Conservation (phyloP, 2,797 vertebrate species). For the Sebastiscus tertius region DNA sequence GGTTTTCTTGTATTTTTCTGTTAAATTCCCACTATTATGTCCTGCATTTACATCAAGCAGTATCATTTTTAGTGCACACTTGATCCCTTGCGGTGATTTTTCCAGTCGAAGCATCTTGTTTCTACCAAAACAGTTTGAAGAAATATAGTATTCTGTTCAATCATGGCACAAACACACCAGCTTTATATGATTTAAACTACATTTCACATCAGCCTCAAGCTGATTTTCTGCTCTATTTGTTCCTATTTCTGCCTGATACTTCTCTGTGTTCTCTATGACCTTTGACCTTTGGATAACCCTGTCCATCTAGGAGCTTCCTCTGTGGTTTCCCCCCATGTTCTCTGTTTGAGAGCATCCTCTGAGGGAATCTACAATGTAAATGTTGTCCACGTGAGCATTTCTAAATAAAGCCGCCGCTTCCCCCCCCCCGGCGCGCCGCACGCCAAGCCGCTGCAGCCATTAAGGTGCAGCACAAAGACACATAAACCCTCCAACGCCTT, state of each 20-base stretch:
- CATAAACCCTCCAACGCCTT: constrained; percentile 66
- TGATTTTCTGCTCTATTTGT: not conserved
- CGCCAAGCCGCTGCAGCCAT: constrained; percentile 44
- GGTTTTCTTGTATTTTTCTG: not conserved
- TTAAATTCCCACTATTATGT: not conserved
- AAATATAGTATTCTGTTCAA: not conserved
- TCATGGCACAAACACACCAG: too few species aligned
- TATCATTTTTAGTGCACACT: too few species aligned
- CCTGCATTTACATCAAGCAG: not conserved
- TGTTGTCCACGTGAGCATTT: constrained; percentile 36
- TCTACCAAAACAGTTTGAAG: not conserved
- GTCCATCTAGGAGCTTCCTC: not conserved
- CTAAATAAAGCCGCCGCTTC: constrained; percentile 54
- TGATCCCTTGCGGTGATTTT: too few species aligned
- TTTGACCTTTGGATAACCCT: constrained; percentile 18
- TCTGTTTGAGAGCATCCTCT: not conserved
- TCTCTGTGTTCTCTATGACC: not conserved
- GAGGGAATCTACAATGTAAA: constrained; percentile 62
- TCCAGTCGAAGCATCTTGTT: not conserved
- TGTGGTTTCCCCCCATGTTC: not conserved
- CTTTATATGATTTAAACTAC: not conserved
- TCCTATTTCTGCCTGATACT: not conserved
- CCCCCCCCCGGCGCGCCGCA: not conserved
- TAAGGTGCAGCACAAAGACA: constrained; percentile 70
- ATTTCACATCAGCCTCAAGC: not conserved